Evolutionary conservation across 2,113 vertebrate species (phyloP), one percentile per base, ranked within the genome.

Genomic region (Poecile atricapillus): DNA sequence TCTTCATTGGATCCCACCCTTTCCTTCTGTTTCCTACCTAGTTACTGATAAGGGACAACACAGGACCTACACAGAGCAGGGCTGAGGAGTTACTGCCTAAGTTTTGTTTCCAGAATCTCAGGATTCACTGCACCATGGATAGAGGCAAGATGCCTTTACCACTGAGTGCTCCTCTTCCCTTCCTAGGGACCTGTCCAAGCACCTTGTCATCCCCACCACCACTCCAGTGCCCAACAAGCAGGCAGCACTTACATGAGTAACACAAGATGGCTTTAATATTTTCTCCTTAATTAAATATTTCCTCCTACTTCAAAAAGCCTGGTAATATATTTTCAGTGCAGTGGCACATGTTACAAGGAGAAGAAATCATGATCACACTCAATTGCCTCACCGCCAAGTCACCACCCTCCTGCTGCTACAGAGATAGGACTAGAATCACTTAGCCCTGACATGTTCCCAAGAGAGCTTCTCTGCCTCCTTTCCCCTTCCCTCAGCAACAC

Each of bases 391-490:
- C 1, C 37, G 44, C 4, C 15, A 59, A 22, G 4, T 14, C 27
- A 55, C 7, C 46, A 35, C 5, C 15, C 12, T 88, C 43, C 50
- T 43, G 25, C 35, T 50, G 59, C 52, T 55, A 55, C 7, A 60
- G 78, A 46, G 33, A 12, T 2, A 18, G 8, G 4, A 59, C 30
- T 28, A 27, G 23, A 15, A 35, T 27, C 11, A 28, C 27, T 62
- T 31, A 39, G 37, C 43, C n/a, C 63, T 4, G 15, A 37, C 8
- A 23, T 0, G 0, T 2, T 89, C 46, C 41, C 24, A 44, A 43
- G 37, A 10, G 4, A 62, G 10, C 7, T 67, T 41, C 37, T 69
- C 69, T 74, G 13, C 15, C 59, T 76, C 11, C 0, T 64, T 35
- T 39, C 20, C 15, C 21, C 35, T 24, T 52, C 41, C 31, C 53